These are phyloP conservation scores for Larimichthys crocea DNA, from an alignment of 2,113 vertebrate genomes.

Conservation along the genomic window DNA sequence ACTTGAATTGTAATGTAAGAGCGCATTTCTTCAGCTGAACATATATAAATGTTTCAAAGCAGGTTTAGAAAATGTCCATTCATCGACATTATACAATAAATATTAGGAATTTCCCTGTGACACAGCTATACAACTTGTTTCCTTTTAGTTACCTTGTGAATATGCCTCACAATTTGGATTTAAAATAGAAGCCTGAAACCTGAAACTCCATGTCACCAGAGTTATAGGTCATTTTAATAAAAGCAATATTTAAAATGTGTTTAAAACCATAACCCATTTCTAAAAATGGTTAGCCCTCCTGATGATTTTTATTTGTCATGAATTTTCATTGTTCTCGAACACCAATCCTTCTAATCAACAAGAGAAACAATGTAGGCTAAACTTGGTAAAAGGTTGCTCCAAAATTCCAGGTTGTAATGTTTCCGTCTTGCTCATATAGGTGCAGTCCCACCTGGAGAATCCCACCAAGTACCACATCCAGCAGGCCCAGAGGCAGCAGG, in stretches of 20 bases:
- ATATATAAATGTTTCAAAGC: background rate
- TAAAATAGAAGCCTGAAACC: background rate
- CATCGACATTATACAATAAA: background rate
- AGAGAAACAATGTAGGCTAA: background rate
- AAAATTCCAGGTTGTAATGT: background rate
- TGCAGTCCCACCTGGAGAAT: conserved; percentile 97
- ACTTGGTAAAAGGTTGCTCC: background rate
- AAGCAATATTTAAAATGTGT: background rate
- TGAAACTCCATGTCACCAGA: background rate
- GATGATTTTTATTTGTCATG: background rate
- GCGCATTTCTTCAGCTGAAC: background rate
- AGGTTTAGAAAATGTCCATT: background rate
- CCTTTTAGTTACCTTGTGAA: background rate
- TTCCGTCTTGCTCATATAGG: conserved; percentile 73
- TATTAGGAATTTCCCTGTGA: background rate
- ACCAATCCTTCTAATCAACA: background rate
- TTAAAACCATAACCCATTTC: too few species aligned
- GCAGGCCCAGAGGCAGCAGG: conserved; percentile 96
- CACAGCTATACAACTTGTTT: background rate
- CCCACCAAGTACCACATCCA: conserved; percentile 97
- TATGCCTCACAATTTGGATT: background rate
- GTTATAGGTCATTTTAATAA: too few species aligned
- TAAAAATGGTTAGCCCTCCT: too few species aligned
- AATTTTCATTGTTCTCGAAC: background rate
- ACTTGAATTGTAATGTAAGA: background rate